phyloP scores from a whole-genome alignment of 2,113 vertebrate species.

The Sus scrofa region T2T-Sscrofa CM000830.6:111387001-111387500 shows the following conservation, averaged over 20 bases:
- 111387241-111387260: background rate
- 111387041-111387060: background rate
- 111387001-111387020: background rate
- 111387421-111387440: background rate
- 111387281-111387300: background rate
- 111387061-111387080: background rate
- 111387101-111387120: background rate
- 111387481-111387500: constrained; percentile 43
- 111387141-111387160: background rate
- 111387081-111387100: background rate
- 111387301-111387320: constrained; percentile 23
- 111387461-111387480: constrained; percentile 7
- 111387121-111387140: background rate
- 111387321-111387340: background rate
- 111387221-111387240: background rate
- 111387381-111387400: background rate
- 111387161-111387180: background rate
- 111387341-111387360: background rate
- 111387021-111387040: background rate
- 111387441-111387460: background rate
- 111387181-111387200: constrained; percentile 61
- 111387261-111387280: background rate
- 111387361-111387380: constrained; percentile 39
- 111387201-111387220: constrained; percentile 34
- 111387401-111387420: background rate